These are phyloP conservation scores for Gymnocephalus cernua DNA, from an alignment of 2,113 vertebrate genomes.

Conservation along the genomic window DNA sequence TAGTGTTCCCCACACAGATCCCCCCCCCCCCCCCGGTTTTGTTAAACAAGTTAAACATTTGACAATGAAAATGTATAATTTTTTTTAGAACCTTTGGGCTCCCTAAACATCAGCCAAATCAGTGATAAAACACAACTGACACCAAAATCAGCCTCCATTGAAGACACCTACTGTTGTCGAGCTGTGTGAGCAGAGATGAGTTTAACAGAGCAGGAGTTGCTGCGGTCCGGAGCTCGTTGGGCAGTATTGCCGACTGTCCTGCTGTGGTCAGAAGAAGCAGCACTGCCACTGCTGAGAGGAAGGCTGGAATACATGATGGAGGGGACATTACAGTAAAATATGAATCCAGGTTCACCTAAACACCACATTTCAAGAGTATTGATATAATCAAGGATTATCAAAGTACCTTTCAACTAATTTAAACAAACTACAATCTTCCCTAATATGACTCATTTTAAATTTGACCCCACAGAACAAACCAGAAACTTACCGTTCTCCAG, in stretches of 20 bases:
- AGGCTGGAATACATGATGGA: conserved; percentile 18
- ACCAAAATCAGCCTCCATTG: background rate
- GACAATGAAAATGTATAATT: too few species aligned
- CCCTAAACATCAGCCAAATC: background rate
- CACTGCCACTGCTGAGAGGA: conserved; percentile 4
- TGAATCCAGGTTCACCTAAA: background rate
- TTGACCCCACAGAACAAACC: background rate
- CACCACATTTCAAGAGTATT: background rate
- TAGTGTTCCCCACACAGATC: background rate
- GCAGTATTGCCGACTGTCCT: conserved; percentile 17
- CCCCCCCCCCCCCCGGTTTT: too few species aligned
- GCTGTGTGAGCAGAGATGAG: conserved; percentile 10
- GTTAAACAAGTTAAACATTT: too few species aligned
- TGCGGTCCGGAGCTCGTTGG: conserved; percentile 17
- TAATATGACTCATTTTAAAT: background rate
- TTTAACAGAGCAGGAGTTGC: background rate
- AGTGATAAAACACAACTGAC: background rate
- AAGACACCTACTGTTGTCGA: conserved; percentile 58
- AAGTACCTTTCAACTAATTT: background rate
- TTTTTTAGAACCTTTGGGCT: too few species aligned
- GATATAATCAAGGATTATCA: background rate
- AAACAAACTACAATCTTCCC: background rate
- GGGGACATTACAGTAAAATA: background rate
- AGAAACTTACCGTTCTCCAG: conserved; percentile 53
- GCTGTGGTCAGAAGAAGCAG: conserved; percentile 58